Evolutionary conservation across 2,888 invertebrate genomes (phyloP).

Genomic region (Epicampocera succincta): DNA sequence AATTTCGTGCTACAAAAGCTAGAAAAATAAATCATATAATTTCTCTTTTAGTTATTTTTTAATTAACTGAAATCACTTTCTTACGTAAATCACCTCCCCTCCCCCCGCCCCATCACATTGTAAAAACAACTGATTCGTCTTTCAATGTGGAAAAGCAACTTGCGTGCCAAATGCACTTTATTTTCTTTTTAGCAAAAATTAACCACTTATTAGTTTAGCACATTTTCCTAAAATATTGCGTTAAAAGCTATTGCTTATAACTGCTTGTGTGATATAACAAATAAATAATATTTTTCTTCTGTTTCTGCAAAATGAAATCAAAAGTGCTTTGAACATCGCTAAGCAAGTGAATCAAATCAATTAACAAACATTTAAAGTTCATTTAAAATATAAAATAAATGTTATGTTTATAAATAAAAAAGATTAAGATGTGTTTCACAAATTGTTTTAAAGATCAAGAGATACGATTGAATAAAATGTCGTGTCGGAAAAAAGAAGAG

Average conservation of each 20-base stretch:
- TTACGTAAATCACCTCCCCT: no score
- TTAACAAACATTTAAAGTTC: slow-evolving; percentile 22
- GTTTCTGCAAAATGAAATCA: slow-evolving; percentile 12
- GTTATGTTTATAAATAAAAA: background rate
- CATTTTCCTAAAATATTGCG: slow-evolving; percentile 41
- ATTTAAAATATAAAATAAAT: background rate
- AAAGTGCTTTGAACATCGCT: background rate
- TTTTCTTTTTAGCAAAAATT: background rate
- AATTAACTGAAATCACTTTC: no score
- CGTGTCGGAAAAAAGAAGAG: no score
- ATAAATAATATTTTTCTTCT: background rate
- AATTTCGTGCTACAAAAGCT: no score
- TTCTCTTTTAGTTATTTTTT: no score
- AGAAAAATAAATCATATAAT: no score
- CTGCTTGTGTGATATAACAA: slow-evolving; percentile 30
- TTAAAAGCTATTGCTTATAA: slow-evolving; percentile 7
- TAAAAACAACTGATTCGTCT: background rate
- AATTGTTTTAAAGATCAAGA: background rate
- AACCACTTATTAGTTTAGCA: slow-evolving; percentile 31
- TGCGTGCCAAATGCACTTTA: slow-evolving; percentile 45
- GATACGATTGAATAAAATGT: no score
- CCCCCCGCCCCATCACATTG: no score
- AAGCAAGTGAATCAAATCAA: slow-evolving; percentile 10
- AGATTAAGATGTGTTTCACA: slow-evolving; percentile 9
- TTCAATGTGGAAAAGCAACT: background rate